Percentiles rank a stretch among this genome's conserved stretches.
Evolutionary conservation across 2,797 vertebrate species (phyloP).

Genomic region (Glossophaga mutica): DNA sequence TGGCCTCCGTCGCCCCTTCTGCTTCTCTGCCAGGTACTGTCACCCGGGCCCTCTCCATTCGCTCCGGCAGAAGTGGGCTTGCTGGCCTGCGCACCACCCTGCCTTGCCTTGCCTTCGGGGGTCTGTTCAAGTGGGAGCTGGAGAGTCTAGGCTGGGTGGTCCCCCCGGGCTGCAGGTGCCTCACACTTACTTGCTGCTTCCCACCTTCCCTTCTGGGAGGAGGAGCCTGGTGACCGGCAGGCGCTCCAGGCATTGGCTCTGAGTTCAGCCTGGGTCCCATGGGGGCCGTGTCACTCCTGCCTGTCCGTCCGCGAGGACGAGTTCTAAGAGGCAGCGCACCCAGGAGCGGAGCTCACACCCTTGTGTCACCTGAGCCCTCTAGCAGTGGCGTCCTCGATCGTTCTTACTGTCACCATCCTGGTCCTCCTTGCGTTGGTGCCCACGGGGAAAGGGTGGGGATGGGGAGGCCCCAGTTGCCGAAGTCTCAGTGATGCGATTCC

Average conservation of each 20-base stretch:
- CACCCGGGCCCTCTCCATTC: neutral
- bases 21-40: slow-evolving; percentile 95
- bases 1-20: slow-evolving; percentile 97
- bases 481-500: slow-evolving; percentile 71
- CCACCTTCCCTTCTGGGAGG: neutral
- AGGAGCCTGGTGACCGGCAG: neutral
- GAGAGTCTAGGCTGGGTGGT: neutral
- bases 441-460: neutral
- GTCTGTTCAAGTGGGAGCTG: no score
- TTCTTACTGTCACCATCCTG: neutral
- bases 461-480: neutral
- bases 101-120: no score
- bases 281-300: neutral
- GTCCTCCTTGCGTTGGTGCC: neutral
- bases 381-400: fast-evolving
- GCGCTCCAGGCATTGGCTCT: neutral
- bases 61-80: fast-evolving
- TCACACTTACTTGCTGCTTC: no score
- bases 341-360: fast-evolving
- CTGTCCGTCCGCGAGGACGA: no score
- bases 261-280: neutral
- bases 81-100: neutral
- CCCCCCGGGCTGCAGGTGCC: fast-evolving
- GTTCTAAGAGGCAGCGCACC: fast-evolving
- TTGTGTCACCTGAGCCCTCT: fast-evolving